Base-by-base conservation (phyloP, 2,797 vertebrate species). In the Apogon hyalosoma region DNA sequence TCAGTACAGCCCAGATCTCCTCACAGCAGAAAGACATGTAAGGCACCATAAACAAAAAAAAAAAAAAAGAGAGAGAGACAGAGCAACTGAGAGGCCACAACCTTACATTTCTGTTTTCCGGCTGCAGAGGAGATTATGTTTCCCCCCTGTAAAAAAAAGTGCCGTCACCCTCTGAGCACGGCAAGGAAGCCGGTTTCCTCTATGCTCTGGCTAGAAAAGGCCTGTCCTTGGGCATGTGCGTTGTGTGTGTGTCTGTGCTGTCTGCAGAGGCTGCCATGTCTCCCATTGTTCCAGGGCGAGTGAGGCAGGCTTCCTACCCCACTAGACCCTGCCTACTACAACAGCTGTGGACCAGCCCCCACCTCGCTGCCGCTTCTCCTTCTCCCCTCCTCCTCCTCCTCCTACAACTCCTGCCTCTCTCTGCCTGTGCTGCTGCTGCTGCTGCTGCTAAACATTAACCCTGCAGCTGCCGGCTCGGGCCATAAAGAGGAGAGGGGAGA, bases 271-370 rank as follows among this genome's bases (percentile, higher is more conserved):
- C 91, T 90, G 91, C 91, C 88, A 87, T 88, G 87, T 90, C 91
- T 92, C 86, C 92, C 92, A 94, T 94, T 95, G 94, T 94, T 93
- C 91, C 88, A 82, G 88, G 80, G 83, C 62, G 85, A 93, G 79
- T 85, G 90, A 91, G 85, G 85, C 86, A 82, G 84, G 79, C 89
- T 88, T 91, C 87, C 87, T 90, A 86, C 80, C 81, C 87, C 78
- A 41, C 83, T 71, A 93, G 91, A 91, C 89, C 90, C 89, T 85
- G 89, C 91, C 93, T 90, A 86, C 91, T 90, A 92, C 86, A 91
- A 92, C 93, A 94, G 93, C 93, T 94, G 93, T 93, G 92, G 89
- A 90, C 90, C 88, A 85, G 90, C 91, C 91, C 90, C 91, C 90
- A 73, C 87, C 87, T 77, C 84, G 9, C 79, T 63, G 60, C 82